phyloP scores from a whole-genome alignment of 1,140 invertebrate species.

The Trichonephila clavipes region DNA sequence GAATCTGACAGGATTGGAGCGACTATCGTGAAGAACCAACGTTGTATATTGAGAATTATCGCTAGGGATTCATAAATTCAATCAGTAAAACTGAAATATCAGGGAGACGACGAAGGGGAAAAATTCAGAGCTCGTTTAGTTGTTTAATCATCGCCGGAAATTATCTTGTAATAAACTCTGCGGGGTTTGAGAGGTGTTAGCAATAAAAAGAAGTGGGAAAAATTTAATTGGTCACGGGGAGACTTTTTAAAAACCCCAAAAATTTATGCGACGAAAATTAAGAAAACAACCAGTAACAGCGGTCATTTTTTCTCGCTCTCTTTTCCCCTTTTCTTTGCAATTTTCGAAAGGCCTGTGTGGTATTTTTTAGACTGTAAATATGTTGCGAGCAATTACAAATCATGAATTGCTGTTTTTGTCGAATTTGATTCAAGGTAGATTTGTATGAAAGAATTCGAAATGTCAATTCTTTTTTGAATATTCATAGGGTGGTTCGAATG shows the following conservation, averaged over 20 bases:
- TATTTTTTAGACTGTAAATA: neutral
- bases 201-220: constrained; percentile 12
- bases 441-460: neutral
- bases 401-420: neutral
- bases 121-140: constrained; percentile 8
- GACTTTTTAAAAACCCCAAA: neutral
- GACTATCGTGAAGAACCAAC: neutral
- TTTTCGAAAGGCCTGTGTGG: neutral
- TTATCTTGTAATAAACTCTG: constrained; percentile 37
- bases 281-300: constrained; percentile 4
- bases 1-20: neutral
- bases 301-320: neutral
- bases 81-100: constrained; percentile 26
- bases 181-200: neutral
- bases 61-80: constrained; percentile 13
- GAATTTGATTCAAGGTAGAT: neutral
- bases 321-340: neutral
- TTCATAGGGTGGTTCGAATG: too few relatives aligned
- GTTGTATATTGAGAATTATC: neutral
- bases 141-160: constrained; percentile 24
- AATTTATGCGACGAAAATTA: constrained; percentile 17
- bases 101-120: neutral
- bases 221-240: constrained; percentile 12
- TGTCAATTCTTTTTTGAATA: too few relatives aligned
- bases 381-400: neutral